Evolutionary conservation across 2,888 invertebrate species (phyloP), one percentile per base, ranked within the genome.

Genomic region (Corbicula japonica): DNA sequence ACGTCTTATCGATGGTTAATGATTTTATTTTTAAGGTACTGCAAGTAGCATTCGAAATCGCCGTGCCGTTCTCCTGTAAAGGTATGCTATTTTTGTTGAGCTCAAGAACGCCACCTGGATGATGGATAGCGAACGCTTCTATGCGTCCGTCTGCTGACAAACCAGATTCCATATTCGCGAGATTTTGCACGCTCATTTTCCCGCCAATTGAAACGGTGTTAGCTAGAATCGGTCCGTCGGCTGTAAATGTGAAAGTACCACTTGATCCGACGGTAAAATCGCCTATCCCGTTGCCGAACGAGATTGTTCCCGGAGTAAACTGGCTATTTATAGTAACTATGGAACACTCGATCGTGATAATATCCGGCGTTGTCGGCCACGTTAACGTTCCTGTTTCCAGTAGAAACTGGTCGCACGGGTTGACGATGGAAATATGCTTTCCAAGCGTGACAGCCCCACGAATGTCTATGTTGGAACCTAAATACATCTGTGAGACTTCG

Each of bases 311-410:
- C 1, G 87, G 83, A 4, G 81, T 48, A 60, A 88, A 86, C 10
- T 30, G 38, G 15, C 87, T 84, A 63, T 89, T 87, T 23, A 89
- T 83, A 44, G 77, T 80, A 21, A 89, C 81, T 26, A 58, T 63
- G 21, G 38, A 48, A 77, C 89, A 89, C 60, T 84, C 85, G 26
- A 89, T 52, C 15, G 75, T 84, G 21, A 84, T 74, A 12, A 65
- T 74, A 28, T 85, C 76, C 2, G 50, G 44, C 10, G 75, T 76
- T 1, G 60, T 68, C 3, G 82, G 76, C 87, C 85, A 88, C 1
- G 65, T 61, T 0, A 88, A 41, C 18, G 41, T 54, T 15, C 86
- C 86, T 5, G 68, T 73, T 46, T 81, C 82, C 2, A 86, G 63
- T 18, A 69, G 21, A 44, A 87, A 83, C 23, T 70, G 30, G 15